Percentiles rank a stretch among this genome's conserved stretches.
Conservation (phyloP, 2,113 vertebrate species). For the Rallus limicola region DNA sequence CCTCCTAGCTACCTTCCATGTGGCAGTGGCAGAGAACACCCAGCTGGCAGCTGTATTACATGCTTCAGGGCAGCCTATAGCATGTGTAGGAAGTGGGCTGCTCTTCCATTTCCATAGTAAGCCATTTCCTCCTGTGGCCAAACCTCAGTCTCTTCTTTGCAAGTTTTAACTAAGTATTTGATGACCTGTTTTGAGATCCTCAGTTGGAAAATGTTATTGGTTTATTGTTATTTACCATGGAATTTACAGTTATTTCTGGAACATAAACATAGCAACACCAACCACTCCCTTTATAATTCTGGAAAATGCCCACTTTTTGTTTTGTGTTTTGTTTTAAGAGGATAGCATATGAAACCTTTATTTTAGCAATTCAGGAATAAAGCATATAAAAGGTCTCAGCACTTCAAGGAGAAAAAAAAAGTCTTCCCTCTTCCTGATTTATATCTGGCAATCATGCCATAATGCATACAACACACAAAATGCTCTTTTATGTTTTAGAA, state of each 20-base stretch:
- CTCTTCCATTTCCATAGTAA: not conserved
- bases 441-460: not conserved
- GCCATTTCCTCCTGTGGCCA: not conserved
- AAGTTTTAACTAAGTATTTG: not conserved
- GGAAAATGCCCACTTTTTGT: not conserved
- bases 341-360: not conserved
- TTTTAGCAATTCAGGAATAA: not conserved
- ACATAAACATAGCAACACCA: not conserved
- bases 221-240: not conserved
- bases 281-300: not conserved
- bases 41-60: not conserved
- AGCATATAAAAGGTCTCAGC: not conserved
- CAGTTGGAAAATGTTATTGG: not conserved
- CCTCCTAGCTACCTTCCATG: not conserved
- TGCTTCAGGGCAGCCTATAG: not conserved
- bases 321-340: not conserved
- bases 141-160: not conserved
- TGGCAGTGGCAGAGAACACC: not conserved
- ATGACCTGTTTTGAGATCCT: not conserved
- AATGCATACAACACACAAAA: not conserved
- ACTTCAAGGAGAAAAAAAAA: not conserved
- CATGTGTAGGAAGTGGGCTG: rapidly evolving
- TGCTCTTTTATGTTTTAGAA: not conserved
- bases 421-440: not conserved
- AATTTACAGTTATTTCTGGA: not conserved